Percentiles rank a stretch among this genome's conserved stretches.
phyloP scores from a whole-genome alignment of 2,113 vertebrate species.

The Chaetorhynchus papuensis region DNA sequence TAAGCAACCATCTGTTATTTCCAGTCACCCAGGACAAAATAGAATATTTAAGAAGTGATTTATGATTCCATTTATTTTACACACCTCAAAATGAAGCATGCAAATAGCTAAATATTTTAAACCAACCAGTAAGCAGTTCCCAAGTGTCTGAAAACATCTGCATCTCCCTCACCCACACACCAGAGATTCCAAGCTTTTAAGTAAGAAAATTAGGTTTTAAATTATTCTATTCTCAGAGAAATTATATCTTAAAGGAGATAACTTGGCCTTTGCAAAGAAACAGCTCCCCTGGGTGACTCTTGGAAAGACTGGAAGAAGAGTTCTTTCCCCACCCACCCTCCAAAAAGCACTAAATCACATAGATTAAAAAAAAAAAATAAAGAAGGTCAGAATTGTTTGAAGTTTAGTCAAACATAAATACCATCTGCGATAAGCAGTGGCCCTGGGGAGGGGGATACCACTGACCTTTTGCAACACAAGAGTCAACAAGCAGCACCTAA shows the following conservation, averaged over 20 bases:
- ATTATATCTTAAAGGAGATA: background rate
- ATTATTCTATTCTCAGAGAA: slow-evolving; percentile 9
- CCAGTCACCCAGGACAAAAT: slow-evolving; percentile 39
- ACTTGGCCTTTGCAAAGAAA: slow-evolving; percentile 29
- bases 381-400: slow-evolving; percentile 62
- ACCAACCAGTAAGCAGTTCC: slow-evolving; percentile 10
- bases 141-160: slow-evolving; percentile 39
- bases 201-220: background rate
- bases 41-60: slow-evolving; percentile 66
- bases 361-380: background rate
- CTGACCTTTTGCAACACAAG: slow-evolving; percentile 59
- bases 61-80: slow-evolving; percentile 60
- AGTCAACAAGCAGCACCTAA: slow-evolving; percentile 4
- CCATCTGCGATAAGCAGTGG: slow-evolving; percentile 33
- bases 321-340: background rate
- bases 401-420: slow-evolving; percentile 66
- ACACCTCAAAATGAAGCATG: slow-evolving; percentile 36
- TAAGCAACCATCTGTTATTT: slow-evolving; percentile 64
- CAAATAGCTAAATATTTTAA: slow-evolving; percentile 61
- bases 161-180: background rate
- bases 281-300: background rate
- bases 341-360: slow-evolving; percentile 23
- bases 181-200: background rate
- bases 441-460: slow-evolving; percentile 3
- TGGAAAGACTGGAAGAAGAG: background rate